These are phyloP conservation scores for Schrankia costaestrigalis DNA, from an alignment of 2,888 invertebrate genomes.

Conservation along the genomic window DNA sequence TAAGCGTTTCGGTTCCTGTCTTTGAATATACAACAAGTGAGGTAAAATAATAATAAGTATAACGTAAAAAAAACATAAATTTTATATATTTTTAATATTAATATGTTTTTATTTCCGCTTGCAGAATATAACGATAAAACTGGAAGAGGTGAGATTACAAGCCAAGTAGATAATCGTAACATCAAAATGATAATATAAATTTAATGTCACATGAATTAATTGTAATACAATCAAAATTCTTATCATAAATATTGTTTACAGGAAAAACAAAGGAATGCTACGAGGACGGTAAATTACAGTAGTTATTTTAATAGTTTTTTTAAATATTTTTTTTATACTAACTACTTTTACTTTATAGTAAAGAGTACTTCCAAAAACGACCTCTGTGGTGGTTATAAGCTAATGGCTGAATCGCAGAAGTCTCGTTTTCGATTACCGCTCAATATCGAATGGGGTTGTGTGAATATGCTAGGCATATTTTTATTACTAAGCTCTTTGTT, in stretches of 20 bases:
- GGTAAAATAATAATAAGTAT: slow-evolving; percentile 32
- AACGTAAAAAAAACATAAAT: neutral
- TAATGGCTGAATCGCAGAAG: no score
- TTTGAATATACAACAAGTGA: slow-evolving; percentile 61
- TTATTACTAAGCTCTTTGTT: no score
- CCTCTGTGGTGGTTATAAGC: no score
- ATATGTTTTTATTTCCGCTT: neutral
- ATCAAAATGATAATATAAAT: no score
- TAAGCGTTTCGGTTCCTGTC: slow-evolving; percentile 68
- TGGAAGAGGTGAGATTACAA: slow-evolving; percentile 55
- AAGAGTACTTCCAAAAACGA: no score
- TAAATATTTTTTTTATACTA: neutral
- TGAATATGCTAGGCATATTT: no score
- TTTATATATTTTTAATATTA: neutral
- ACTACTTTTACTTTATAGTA: no score
- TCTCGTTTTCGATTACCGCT: no score
- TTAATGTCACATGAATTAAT: no score
- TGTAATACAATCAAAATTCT: no score
- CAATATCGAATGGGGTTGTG: no score
- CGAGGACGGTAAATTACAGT: slow-evolving; percentile 55
- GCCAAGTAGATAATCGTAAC: no score
- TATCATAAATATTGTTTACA: slow-evolving; percentile 38
- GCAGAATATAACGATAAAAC: slow-evolving; percentile 65
- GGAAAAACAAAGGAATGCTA: slow-evolving; percentile 68
- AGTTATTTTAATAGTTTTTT: neutral